A percentile compares a stretch with the other conserved stretches of the same genome.
Evolutionary conservation across 2,888 invertebrate genomes (phyloP).

Genomic region (Zygaena filipendulae): DNA sequence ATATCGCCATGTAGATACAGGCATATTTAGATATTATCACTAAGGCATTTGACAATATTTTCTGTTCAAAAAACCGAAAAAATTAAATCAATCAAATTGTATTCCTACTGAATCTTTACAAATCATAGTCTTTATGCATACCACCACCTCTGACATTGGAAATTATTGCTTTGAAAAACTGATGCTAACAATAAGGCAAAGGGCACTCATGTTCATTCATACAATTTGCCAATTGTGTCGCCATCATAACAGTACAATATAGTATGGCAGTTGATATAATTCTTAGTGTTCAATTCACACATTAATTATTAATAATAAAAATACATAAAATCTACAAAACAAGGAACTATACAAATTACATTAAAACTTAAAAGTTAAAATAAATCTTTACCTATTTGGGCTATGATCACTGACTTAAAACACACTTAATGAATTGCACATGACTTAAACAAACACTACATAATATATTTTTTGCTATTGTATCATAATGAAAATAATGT

Average conservation of each 20-base stretch:
- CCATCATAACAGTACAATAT: not conserved
- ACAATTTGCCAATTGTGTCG: not conserved
- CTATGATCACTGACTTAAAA: slow-evolving; percentile 69
- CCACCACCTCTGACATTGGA: too few species aligned
- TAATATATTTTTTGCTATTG: slow-evolving; percentile 16
- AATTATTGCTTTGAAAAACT: slow-evolving; percentile 47
- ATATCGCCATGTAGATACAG: slow-evolving; percentile 39
- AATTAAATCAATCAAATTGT: too few species aligned
- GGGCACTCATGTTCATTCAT: too few species aligned
- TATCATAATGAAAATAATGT: too few species aligned
- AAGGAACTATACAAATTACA: slow-evolving; percentile 64
- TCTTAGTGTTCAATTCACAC: slow-evolving; percentile 25
- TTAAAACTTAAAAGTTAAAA: slow-evolving; percentile 51
- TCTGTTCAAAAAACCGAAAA: too few species aligned
- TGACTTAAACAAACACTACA: slow-evolving; percentile 48
- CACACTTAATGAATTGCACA: slow-evolving; percentile 57
- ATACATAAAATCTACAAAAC: slow-evolving; percentile 52
- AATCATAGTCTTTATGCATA: too few species aligned
- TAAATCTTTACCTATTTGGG: slow-evolving; percentile 54
- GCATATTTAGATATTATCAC: slow-evolving; percentile 19
- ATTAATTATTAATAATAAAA: slow-evolving; percentile 28
- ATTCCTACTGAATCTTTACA: too few species aligned
- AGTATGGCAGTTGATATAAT: too few species aligned
- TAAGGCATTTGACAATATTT: not conserved
- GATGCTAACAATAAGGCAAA: slow-evolving; percentile 54